A percentile compares a stretch with the other conserved stretches of the same genome.
phyloP scores from a whole-genome alignment of 2,113 vertebrate species.

The Cryptomyrus ogoouensis region DNA sequence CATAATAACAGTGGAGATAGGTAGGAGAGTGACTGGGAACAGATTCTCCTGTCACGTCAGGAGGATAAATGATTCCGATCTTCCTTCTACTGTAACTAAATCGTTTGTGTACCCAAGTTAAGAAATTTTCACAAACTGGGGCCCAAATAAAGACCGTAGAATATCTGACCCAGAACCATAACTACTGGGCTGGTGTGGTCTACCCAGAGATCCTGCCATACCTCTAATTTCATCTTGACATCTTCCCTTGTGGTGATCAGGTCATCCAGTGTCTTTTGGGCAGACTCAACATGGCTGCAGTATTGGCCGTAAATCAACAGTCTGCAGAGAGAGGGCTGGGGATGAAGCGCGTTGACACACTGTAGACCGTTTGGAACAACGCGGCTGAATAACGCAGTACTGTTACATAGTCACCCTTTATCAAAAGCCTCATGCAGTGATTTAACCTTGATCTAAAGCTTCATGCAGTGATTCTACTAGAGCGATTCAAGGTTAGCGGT shows the following conservation, averaged over 20 bases:
- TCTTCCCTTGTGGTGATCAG: slow-evolving; percentile 82
- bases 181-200: background rate
- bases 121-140: background rate
- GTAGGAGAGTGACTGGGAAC: background rate
- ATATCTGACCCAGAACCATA: background rate
- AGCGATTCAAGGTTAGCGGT: background rate
- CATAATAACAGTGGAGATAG: background rate
- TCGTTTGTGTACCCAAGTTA: background rate
- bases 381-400: background rate
- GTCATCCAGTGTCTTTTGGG: slow-evolving; percentile 86
- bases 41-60: background rate
- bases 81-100: background rate
- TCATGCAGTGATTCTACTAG: background rate
- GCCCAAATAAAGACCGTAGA: background rate
- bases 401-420: background rate
- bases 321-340: slow-evolving; percentile 52
- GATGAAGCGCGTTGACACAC: background rate
- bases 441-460: background rate
- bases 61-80: background rate
- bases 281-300: slow-evolving; percentile 92
- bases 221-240: slow-evolving; percentile 87
- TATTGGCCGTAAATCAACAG: slow-evolving; percentile 93
- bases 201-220: background rate
- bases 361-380: background rate
- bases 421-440: background rate